Evolutionary conservation across 2,888 invertebrate genomes (phyloP), one percentile per base, ranked within the genome.

Genomic region (Myathropa florea): DNA sequence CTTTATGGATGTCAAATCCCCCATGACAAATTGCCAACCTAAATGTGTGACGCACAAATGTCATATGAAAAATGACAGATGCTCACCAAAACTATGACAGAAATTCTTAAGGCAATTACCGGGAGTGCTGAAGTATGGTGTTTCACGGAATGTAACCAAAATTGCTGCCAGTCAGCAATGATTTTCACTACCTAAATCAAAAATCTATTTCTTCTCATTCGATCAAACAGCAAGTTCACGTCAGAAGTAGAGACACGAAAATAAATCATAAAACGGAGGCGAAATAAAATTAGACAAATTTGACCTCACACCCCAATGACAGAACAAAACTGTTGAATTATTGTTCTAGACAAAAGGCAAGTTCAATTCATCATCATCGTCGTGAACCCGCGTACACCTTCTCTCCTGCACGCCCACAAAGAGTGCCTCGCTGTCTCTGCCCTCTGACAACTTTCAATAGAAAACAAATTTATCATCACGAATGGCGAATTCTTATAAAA

Each of bases 391-490:
- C 60, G 23, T 75, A 84, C 84, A 84, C 80, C 61, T 76, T 67
- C 68, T 26, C 75, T 68, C 24, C 57, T 46, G 46, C 46, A 46
- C 46, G 46, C 46, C 18, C 46, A 46, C 46, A 6, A 46, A 46
- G 18, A 46, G 46, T 46, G 46, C 46, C 18, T 18, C 18, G 18
- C 46, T 21, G 18, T 24, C 36, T 73, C 57, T 70, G 63, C 81
- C 59, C 81, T 72, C 79, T 71, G 85, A 81, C 72, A 85, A 81
- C 61, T 77, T 81, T 73, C 59, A 82, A 70, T 78, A 59, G 10
- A 85, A 82, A 85, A 73, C 30, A 78, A 78, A 81, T 82, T 82
- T 85, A 85, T 85, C 81, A 85, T 60, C 23, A 68, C 67, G 59
- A 46, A 78, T 71, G 78, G 72, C 63, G 39, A 72, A 77, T 77